Conservation (phyloP, 2,797 vertebrate genomes). For the Mus minutoides region DNA sequence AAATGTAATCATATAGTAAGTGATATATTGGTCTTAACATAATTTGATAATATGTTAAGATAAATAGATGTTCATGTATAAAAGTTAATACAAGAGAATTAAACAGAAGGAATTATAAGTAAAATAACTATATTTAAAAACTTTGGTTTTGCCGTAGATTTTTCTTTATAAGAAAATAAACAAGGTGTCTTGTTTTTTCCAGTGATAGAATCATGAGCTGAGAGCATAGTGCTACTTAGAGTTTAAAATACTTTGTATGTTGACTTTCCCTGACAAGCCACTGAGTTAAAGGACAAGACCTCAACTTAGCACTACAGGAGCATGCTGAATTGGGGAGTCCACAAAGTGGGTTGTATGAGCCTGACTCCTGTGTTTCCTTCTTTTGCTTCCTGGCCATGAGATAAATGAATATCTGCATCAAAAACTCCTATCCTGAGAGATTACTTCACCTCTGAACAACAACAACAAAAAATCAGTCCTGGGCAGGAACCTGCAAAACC, state of each 20-base stretch:
- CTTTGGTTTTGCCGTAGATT: neutral
- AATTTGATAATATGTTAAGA: slow-evolving; percentile 17
- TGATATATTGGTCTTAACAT: slow-evolving; percentile 17
- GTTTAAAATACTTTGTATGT: neutral
- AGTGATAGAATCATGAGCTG: neutral
- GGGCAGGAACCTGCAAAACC: neutral
- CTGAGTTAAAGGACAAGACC: neutral
- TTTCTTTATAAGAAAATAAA: neutral
- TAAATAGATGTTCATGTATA: neutral
- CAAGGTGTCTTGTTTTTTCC: neutral
- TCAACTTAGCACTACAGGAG: neutral
- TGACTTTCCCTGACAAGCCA: no score
- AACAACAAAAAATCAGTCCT: neutral
- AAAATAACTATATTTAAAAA: slow-evolving; percentile 45
- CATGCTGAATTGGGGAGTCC: no score
- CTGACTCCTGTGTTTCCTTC: neutral
- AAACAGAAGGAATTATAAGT: slow-evolving; percentile 25
- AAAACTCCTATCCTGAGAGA: neutral
- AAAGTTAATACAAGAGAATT: slow-evolving; percentile 42
- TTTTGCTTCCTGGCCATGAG: neutral
- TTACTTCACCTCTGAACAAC: neutral
- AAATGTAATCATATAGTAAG: slow-evolving; percentile 29
- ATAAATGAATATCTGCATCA: neutral
- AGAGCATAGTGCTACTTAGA: neutral
- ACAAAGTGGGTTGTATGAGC: neutral